phyloP scores from a whole-genome alignment of 2,113 vertebrate genomes.

The Trachemys scripta region DNA sequence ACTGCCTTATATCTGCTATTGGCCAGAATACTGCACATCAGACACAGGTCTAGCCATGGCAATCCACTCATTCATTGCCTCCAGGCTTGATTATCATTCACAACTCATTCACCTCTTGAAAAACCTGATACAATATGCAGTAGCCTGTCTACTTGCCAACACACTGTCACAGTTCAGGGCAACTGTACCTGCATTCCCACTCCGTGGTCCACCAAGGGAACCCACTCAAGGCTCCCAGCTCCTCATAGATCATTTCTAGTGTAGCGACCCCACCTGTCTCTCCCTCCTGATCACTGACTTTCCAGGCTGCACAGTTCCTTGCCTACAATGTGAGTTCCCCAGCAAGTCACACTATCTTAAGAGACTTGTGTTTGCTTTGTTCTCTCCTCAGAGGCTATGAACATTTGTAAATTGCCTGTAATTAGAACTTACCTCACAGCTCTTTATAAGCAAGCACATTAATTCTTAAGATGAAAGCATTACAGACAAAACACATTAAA shows the following conservation, averaged over 20 bases:
- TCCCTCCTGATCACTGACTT: not conserved
- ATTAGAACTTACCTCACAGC: not conserved
- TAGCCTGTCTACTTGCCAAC: not conserved
- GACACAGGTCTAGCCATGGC: fast-evolving
- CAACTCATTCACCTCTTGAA: not conserved
- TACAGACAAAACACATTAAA: not conserved
- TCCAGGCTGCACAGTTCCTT: not conserved
- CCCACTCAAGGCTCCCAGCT: not conserved
- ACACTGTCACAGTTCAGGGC: fast-evolving
- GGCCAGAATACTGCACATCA: not conserved
- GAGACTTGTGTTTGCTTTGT: not conserved
- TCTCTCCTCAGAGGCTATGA: not conserved
- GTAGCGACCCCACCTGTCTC: not conserved
- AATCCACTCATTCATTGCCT: not conserved
- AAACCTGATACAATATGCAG: not conserved
- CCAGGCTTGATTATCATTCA: not conserved
- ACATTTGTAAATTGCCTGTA: not conserved
- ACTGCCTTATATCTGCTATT: fast-evolving
- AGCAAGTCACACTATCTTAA: not conserved
- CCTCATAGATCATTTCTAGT: not conserved
- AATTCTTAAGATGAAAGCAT: not conserved
- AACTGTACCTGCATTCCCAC: not conserved
- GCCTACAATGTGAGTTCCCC: not conserved
- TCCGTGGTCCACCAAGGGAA: not conserved
- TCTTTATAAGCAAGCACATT: not conserved